Evolutionary conservation across 2,888 invertebrate species (phyloP).

Genomic region (Anaspis maculata): DNA sequence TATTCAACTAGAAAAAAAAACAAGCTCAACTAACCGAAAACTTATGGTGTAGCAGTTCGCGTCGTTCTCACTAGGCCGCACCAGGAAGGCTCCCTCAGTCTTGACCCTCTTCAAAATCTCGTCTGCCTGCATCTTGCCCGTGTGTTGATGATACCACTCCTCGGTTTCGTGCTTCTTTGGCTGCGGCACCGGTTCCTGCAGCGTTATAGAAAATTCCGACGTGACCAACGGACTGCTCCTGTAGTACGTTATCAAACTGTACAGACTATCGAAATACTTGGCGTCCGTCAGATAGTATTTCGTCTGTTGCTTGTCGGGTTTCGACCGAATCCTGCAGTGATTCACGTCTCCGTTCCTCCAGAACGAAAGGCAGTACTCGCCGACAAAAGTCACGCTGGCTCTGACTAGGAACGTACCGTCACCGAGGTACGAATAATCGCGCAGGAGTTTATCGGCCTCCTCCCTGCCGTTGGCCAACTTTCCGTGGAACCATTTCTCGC

Average conservation of each 20-base stretch:
- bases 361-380: slow-evolving; percentile 92
- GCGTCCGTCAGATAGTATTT: slow-evolving; percentile 88
- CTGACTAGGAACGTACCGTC: slow-evolving; percentile 90
- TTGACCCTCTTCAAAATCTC: slow-evolving; percentile 76
- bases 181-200: slow-evolving; percentile 89
- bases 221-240: slow-evolving; percentile 77
- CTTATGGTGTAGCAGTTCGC: slow-evolving; percentile 84
- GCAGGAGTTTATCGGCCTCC: slow-evolving; percentile 71
- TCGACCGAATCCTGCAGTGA: slow-evolving; percentile 85
- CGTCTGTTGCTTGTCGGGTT: slow-evolving; percentile 79
- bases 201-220: slow-evolving; percentile 79
- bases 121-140: slow-evolving; percentile 77
- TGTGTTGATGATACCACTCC: slow-evolving; percentile 85
- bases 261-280: slow-evolving; percentile 83
- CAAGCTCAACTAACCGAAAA: no score
- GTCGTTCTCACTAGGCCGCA: slow-evolving; percentile 85
- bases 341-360: slow-evolving; percentile 85
- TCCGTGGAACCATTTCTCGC: slow-evolving; percentile 93
- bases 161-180: slow-evolving; percentile 89
- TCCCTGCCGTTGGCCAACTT: slow-evolving; percentile 69
- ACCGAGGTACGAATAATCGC: slow-evolving; percentile 70
- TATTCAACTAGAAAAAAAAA: no score
- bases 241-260: slow-evolving; percentile 86
- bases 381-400: slow-evolving; percentile 92
- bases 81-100: slow-evolving; percentile 89